phyloP scores from a whole-genome alignment of 2,797 vertebrate species.

The Hybognathus amarus region DNA sequence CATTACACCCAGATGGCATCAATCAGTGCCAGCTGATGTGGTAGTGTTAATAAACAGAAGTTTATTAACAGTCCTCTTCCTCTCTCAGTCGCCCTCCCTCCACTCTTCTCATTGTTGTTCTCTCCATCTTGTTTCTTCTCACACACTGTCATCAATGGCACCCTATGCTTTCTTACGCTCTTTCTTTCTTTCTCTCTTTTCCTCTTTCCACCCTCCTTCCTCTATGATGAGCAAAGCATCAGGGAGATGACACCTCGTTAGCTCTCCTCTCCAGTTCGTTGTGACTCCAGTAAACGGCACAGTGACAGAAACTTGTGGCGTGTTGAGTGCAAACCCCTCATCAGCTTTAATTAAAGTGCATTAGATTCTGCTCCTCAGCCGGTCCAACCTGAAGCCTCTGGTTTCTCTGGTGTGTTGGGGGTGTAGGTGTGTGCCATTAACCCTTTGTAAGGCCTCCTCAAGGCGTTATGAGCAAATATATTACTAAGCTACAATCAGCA shows the following conservation, averaged over 20 bases:
- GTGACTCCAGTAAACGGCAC: conserved; percentile 44
- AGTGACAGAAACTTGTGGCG: conserved; percentile 42
- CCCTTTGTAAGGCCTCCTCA: neutral
- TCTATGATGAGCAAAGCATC: conserved; percentile 65
- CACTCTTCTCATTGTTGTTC: conserved; percentile 1
- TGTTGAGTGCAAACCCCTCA: conserved; percentile 42
- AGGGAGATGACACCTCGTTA: conserved; percentile 65
- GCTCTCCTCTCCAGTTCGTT: conserved; percentile 48
- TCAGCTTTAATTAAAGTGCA: conserved; percentile 40
- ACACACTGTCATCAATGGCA: neutral
- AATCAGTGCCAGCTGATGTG: conserved; percentile 56
- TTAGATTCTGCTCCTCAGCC: conserved; percentile 16
- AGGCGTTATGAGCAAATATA: neutral
- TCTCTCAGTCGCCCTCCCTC: conserved; percentile 15
- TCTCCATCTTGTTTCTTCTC: conserved; percentile 37
- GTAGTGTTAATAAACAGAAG: conserved; percentile 61
- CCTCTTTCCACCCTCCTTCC: conserved; percentile 45
- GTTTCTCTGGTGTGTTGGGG: neutral
- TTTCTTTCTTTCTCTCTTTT: conserved; percentile 4
- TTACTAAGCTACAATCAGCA: neutral
- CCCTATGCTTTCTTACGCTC: neutral
- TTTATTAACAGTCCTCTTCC: conserved; percentile 50
- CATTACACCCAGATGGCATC: conserved; percentile 57
- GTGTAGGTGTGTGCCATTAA: neutral
- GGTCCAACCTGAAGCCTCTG: neutral